phyloP scores from a whole-genome alignment of 2,888 invertebrate genomes.

The Icerya purchasi region DNA sequence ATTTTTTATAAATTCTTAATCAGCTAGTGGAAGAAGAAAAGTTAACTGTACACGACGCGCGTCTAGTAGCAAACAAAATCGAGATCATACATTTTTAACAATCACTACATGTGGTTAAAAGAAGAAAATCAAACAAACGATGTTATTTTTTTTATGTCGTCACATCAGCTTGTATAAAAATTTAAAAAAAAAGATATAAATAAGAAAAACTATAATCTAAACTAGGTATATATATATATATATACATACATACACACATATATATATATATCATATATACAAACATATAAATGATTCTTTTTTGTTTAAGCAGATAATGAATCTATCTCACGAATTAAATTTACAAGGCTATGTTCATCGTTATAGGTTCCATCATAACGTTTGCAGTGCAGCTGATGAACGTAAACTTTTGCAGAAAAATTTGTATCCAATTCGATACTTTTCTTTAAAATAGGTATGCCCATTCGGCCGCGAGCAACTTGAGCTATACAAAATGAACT shows the following conservation, averaged over 20 bases:
- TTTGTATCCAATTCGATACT: constrained; percentile 14
- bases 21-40: too few relatives aligned
- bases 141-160: not conserved
- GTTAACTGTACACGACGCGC: too few relatives aligned
- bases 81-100: too few relatives aligned
- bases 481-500: constrained; percentile 15
- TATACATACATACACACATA: not conserved
- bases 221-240: not conserved
- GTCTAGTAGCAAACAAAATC: too few relatives aligned
- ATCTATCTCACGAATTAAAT: constrained; percentile 14
- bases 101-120: not conserved
- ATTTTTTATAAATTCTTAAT: too few relatives aligned
- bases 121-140: not conserved
- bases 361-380: constrained; percentile 13
- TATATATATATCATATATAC: not conserved
- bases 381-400: constrained; percentile 15
- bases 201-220: not conserved
- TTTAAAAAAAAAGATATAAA: not conserved
- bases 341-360: constrained; percentile 12
- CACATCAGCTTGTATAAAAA: not conserved
- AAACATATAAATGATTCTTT: not conserved
- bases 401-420: constrained; percentile 15
- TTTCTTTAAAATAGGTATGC: constrained; percentile 14
- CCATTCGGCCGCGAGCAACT: constrained; percentile 12
- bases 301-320: constrained; percentile 6